Base-by-base conservation (phyloP, 2,888 invertebrate species). In the Andrena minutula region DNA sequence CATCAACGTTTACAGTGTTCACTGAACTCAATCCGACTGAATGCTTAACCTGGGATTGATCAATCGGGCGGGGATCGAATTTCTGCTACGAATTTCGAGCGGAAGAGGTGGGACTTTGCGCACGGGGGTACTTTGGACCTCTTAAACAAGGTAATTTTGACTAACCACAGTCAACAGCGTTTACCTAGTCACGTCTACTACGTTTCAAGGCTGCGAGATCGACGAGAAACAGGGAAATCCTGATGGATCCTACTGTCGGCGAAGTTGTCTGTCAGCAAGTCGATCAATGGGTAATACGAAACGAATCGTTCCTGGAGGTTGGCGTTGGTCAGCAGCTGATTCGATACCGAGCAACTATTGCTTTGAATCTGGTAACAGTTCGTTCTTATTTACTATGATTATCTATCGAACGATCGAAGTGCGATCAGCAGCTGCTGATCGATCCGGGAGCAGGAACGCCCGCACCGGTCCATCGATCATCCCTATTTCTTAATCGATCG, bases 71-170 rank as follows among this genome's bases (percentile, higher is more conserved):
- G 20, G 20, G 12, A 26, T 28, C 7, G 10, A 30, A 10, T 23
- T 41, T 41, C 41, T 41, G 12, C 41, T 41, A 41, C 7, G 10
- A 30, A 10, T 30, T 20, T n/a, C 71, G n/a, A 60, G n/a, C 47
- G 53, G 41, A 53, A 12, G 68, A 69, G 77, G 58, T 73, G 69
- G 7, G 65, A 78, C 61, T 60, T 66, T 56, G 80, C 71, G 77
- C 65, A 76, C n/a, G 26, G 75, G 66, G 73, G 64, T 72, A 26
- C 66, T 26, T 81, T 78, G 76, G 82, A 69, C 79, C 65, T 82
- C 75, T 84, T 66, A 66, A 84, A 74, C 64, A 58, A 58, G 83
- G 68, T 74, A 47, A 20, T 74, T 71, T 70, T 30, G 28, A 51
- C 82, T 77, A 75, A 66, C 12, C 61, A 66, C 30, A 73, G 70